Conservation (phyloP, 2,888 invertebrate genomes). For the Chymomyza amoena region DNA sequence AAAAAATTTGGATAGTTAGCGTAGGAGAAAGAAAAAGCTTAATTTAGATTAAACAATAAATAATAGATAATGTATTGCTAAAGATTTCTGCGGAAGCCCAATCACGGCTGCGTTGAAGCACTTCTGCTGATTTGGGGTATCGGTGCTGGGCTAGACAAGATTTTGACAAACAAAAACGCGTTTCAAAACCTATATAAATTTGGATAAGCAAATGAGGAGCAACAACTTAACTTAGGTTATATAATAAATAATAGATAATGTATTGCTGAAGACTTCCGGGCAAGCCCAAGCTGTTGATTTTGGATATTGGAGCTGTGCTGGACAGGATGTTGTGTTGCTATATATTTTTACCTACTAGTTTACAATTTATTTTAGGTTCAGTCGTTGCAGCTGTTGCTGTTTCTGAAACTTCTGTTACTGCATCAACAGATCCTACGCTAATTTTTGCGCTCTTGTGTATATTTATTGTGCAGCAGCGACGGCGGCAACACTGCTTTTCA, state of each 20-base stretch:
- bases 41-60: too few species aligned
- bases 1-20: too few species aligned
- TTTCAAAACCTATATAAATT: too few species aligned
- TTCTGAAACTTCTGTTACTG: constrained; percentile 20
- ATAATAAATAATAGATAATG: constrained; percentile 5
- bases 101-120: too few species aligned
- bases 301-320: background rate
- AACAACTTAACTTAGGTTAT: too few species aligned
- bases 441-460: constrained; percentile 8
- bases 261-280: background rate
- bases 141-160: too few species aligned
- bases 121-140: too few species aligned
- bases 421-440: background rate
- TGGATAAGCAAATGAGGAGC: too few species aligned
- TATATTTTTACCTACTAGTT: constrained; percentile 36
- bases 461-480: background rate
- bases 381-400: constrained; percentile 44
- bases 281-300: background rate
- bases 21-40: too few species aligned
- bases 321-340: background rate
- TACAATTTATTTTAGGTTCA: constrained; percentile 64
- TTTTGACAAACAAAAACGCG: too few species aligned
- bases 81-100: too few species aligned
- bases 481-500: constrained; percentile 10
- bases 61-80: too few species aligned